Base-by-base conservation (phyloP, 1,140 invertebrate genomes). In the Mercenaria mercenaria region DNA sequence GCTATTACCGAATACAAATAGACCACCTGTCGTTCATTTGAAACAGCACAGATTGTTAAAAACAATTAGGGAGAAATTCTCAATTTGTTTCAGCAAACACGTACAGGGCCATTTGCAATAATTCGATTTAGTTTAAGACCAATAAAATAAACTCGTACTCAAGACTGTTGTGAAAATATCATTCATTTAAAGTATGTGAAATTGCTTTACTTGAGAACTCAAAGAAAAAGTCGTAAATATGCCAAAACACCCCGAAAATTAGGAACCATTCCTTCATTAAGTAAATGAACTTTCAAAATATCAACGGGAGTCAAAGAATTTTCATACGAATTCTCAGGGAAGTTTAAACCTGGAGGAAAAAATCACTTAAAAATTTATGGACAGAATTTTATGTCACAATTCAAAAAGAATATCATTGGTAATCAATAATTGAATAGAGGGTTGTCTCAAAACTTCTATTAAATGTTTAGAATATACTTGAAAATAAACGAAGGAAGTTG, bases 201-300 rank as follows among this genome's bases (percentile, higher is more conserved):
- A 52, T 50, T 50, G 13, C 43, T 52, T 79, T 79, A 52, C 76
- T 79, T 56, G 47, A 79, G 29, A 56, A 32, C 76, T 52, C 47
- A 56, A 52, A 50, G 32, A 37, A 15, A 37, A 79, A 13, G 50
- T 23, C 76, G 23, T 79, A 79, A 79, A 79, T 52, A 56, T 79
- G 76, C 29, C 76, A 79, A 56, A 79, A 79, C 76, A 56, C 76
- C 32, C 47, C n/a, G 0, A 56, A 79, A 79, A 79, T 52, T 72
- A 72, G 8, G 34, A 72, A n/a, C 67, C 67, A 72, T 72, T 72
- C 2, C 67, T 41, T 37, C 67, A 72, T 37, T 72, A 32, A 72
- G 34, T 39, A 34, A 72, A 72, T 72, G 67, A 41, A 72, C 67
- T 18, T 72, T 72, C 10, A 72, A 72, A 72, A 72, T 39, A 72